Evolutionary conservation across 2,797 vertebrate genomes (phyloP).

Genomic region (Neosalanx taihuensis): DNA sequence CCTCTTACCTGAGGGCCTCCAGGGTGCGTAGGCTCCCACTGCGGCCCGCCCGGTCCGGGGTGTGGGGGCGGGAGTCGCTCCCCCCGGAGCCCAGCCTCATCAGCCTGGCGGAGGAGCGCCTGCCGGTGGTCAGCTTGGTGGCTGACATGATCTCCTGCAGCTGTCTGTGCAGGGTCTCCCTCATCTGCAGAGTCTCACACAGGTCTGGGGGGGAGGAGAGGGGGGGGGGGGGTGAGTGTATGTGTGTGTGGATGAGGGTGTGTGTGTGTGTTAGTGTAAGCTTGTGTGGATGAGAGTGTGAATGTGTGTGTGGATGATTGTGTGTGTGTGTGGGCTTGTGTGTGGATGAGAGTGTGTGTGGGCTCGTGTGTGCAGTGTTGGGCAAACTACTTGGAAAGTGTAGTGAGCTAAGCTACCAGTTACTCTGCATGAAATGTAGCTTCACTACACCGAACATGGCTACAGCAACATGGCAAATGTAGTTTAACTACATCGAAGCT

Average conservation of each 20-base stretch:
- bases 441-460: too few relatives aligned
- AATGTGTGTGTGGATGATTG: not conserved
- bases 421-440: too few relatives aligned
- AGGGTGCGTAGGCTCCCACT: slow-evolving; percentile 78
- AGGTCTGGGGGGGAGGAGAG: slow-evolving; percentile 64
- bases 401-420: too few relatives aligned
- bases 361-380: not conserved
- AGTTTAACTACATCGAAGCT: too few relatives aligned
- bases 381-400: too few relatives aligned
- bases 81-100: slow-evolving; percentile 60
- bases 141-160: slow-evolving; percentile 98
- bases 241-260: too few relatives aligned
- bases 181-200: slow-evolving; percentile 90
- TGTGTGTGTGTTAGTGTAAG: not conserved
- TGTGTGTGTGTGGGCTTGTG: not conserved
- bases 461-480: too few relatives aligned
- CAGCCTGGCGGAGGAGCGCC: slow-evolving; percentile 73
- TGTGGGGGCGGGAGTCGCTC: slow-evolving; percentile 74
- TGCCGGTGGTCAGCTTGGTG: slow-evolving; percentile 82
- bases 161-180: slow-evolving; percentile 89
- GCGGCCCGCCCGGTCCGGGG: slow-evolving; percentile 78
- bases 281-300: not conserved
- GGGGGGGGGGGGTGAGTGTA: not conserved
- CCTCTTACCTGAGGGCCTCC: slow-evolving; percentile 84
- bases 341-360: not conserved